Evolutionary conservation across 2,113 vertebrate genomes (phyloP), one percentile per base, ranked within the genome.

Genomic region (Prunella fulvescens): DNA sequence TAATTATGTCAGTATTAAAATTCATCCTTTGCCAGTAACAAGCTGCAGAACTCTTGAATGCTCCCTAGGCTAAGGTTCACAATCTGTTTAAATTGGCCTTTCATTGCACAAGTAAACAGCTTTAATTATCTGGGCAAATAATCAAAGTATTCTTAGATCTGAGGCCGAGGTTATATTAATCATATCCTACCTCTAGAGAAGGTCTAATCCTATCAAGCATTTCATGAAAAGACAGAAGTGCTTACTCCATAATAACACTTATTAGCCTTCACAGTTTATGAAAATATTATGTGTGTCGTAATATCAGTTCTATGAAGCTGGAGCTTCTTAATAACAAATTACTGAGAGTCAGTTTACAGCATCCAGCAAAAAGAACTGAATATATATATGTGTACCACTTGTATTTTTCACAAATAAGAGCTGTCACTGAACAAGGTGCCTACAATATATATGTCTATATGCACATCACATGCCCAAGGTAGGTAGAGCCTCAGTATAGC

Each of bases 11-110:
- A 81, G 69, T 70, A 78, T 97, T 95, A 96, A 96, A 97, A 96
- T 92, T 91, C 79, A 93, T 86, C 48, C 69, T 94, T 88, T 92
- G 56, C 67, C 31, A 40, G 71, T 92, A 96, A 96, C 85, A 92
- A 93, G 76, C n/a, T 93, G 40, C 64, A 94, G 86, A 93, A 81
- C 84, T 88, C 72, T 86, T 93, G 72, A 93, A 71, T 83, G 60
- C 31, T 96, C 94, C 92, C 90, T 69, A 78, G 92, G 69, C 93
- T 97, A 90, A 96, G 86, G 79, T 93, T 96, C 96, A 88, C 86
- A 96, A 61, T 93, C 92, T 96, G 80, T 94, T 97, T 96, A 93
- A 93, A 93, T 79, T 96, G 85, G 82, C 23, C 88, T 94, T 96
- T 93, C 79, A 84, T 81, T 76, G 85, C 65, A 69, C 85, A 84